Base-by-base conservation (phyloP, 2,888 invertebrate species). In the Melolontha melolontha region DNA sequence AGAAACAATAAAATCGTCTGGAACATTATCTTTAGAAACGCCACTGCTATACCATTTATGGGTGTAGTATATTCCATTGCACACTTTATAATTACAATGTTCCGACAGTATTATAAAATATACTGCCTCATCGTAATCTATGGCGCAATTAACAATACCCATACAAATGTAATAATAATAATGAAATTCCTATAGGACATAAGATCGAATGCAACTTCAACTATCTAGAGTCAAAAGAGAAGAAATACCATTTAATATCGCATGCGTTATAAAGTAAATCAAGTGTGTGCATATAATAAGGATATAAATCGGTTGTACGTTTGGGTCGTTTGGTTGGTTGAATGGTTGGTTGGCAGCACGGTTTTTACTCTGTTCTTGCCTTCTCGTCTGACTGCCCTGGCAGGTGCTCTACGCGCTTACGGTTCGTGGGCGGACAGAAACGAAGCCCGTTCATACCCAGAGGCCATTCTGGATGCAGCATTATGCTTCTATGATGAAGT, bases 381-480 rank as follows among this genome's bases (percentile, higher is more conserved):
- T 29, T 59, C 59, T 29, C 41, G 59, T 59, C 44, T 12, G 59
- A 47, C 66, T 49, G 66, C 54, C 44, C 55, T 55, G 66, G 66
- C 66, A 66, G 66, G 66, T 66, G 66, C 66, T 66, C 47, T 66
- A 66, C 57, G 55, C 41, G 44, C 47, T 52, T 54, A 54, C 66
- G 42, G 40, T 47, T 55, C 57, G 66, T 66, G 55, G 66, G 66
- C 66, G 66, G 66, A 66, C 66, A 55, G 55, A 66, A 55, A 66
- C 66, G 55, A 14, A 49, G 66, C 44, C 66, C 44, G 59, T 59
- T 44, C 29, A 59, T 59, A 44, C 59, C 59, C 59, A 44, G 44
- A 14, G 59, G 44, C 59, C 42, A 59, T 22, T 42, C 59, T 59
- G 27, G 29, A 34, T 44, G 44, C 44, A 29, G 47, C 59, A 59